Percentiles rank a stretch among this genome's conserved stretches.
These are phyloP conservation scores for Catocala sponsa DNA, from an alignment of 2,888 invertebrate species.

Conservation along the genomic window DNA sequence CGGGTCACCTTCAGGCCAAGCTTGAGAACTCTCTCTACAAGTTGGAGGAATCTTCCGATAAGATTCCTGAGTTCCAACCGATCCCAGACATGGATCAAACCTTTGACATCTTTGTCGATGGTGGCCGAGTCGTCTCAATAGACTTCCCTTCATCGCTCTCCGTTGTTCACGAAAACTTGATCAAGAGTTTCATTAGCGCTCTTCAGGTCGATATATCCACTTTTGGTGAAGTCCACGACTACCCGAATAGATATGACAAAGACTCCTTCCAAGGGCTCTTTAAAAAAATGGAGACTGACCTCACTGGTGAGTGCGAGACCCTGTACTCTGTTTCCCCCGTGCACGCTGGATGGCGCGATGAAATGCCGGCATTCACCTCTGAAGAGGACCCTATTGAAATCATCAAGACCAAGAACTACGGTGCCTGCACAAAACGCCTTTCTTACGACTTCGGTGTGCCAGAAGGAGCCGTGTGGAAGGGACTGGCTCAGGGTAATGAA, in stretches of 20 bases:
- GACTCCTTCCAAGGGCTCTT: slow-evolving; percentile 86
- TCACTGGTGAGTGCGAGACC: slow-evolving; percentile 91
- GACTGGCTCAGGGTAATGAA: slow-evolving; percentile 74
- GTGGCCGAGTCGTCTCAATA: slow-evolving; percentile 89
- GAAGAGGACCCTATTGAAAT: slow-evolving; percentile 87
- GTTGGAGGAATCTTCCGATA: slow-evolving; percentile 72
- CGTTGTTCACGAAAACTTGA: slow-evolving; percentile 90
- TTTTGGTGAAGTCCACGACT: slow-evolving; percentile 81
- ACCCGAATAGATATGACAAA: slow-evolving; percentile 79
- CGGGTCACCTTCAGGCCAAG: slow-evolving; percentile 79
- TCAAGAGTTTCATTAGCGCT: slow-evolving; percentile 91
- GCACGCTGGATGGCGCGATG: slow-evolving; percentile 85
- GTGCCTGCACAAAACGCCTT: slow-evolving; percentile 88
- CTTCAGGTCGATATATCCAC: slow-evolving; percentile 90
- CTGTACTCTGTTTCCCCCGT: slow-evolving; percentile 90
- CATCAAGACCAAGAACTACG: slow-evolving; percentile 90
- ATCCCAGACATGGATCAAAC: slow-evolving; percentile 86
- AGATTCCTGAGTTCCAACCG: slow-evolving; percentile 83
- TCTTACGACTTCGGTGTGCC: slow-evolving; percentile 90
- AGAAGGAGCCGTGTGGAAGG: slow-evolving; percentile 82
- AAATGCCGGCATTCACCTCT: slow-evolving; percentile 81
- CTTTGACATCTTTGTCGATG: slow-evolving; percentile 88
- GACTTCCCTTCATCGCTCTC: slow-evolving; percentile 84
- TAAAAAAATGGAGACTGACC: slow-evolving; percentile 91
- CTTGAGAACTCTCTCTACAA: slow-evolving; percentile 85